A percentile compares a stretch with the other conserved stretches of the same genome.
These are phyloP conservation scores for Pangasianodon gigas DNA, from an alignment of 2,113 vertebrate species.

Conservation along the genomic window DNA sequence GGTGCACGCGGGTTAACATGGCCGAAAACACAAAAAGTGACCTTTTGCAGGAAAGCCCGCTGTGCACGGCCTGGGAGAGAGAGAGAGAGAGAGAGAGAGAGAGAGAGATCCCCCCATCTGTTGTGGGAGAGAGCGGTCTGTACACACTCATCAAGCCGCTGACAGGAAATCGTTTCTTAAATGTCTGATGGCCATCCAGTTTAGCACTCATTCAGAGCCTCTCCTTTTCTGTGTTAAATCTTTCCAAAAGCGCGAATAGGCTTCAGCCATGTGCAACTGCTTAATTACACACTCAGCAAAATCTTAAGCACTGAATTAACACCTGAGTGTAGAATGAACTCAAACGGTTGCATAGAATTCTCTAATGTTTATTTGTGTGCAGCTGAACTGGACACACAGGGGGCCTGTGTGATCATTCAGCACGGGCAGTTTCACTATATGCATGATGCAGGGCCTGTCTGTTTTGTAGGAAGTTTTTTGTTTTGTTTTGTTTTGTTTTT, in stretches of 20 bases:
- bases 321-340: neutral
- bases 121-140: conserved; percentile 38
- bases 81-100: conserved; percentile 16
- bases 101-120: conserved; percentile 45
- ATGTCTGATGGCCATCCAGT: conserved; percentile 54
- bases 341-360: neutral
- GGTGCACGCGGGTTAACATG: conserved; percentile 21
- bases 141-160: conserved; percentile 45
- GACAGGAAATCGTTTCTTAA: conserved; percentile 60
- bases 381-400: neutral
- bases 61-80: conserved; percentile 31
- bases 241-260: conserved; percentile 17
- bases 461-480: neutral
- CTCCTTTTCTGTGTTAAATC: conserved; percentile 19
- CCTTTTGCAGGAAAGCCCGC: conserved; percentile 45
- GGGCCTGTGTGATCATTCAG: too few relatives aligned
- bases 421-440: neutral
- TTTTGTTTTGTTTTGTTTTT: neutral
- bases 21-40: conserved; percentile 52
- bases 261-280: conserved; percentile 22
- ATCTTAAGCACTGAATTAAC: neutral
- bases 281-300: conserved; percentile 36
- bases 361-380: neutral
- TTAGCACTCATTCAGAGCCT: conserved; percentile 32
- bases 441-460: neutral